These are phyloP conservation scores for Symphodus melops DNA, from an alignment of 2,113 vertebrate species.

Conservation along the genomic window DNA sequence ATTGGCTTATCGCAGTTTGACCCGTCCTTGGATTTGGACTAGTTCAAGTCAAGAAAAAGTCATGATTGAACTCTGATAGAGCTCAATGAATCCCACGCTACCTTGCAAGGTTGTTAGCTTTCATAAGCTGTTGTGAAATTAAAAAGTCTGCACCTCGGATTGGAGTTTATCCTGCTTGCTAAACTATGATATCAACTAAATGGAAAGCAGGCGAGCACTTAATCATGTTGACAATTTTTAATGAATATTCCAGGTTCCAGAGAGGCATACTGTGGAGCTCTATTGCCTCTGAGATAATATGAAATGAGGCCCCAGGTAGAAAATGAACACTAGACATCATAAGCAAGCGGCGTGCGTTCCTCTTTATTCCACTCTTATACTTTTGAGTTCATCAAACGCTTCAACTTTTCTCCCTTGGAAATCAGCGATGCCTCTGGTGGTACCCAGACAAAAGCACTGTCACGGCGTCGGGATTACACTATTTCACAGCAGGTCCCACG, in stretches of 20 bases:
- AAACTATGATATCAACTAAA: conserved; percentile 51
- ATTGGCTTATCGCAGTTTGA: conserved; percentile 3
- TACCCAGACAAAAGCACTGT: conserved; percentile 44
- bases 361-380: conserved; percentile 12
- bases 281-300: conserved; percentile 12
- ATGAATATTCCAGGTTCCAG: conserved; percentile 54
- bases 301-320: conserved; percentile 28
- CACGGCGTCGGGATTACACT: conserved; percentile 49
- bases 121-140: conserved; percentile 52
- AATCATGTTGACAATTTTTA: conserved; percentile 66
- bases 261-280: conserved; percentile 16
- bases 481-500: conserved; percentile 36
- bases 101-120: conserved; percentile 20
- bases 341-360: conserved; percentile 10
- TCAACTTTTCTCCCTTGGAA: conserved; percentile 19
- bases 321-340: conserved; percentile 18
- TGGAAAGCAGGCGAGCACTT: conserved; percentile 39
- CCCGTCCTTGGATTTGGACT: conserved; percentile 25
- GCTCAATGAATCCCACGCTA: conserved; percentile 20
- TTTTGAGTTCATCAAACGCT: conserved; percentile 31
- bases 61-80: conserved; percentile 17
- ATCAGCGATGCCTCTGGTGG: conserved; percentile 41
- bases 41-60: not conserved
- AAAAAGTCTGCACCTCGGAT: conserved; percentile 28
- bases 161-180: conserved; percentile 28